Evolutionary conservation across 2,888 invertebrate genomes (phyloP), one percentile per base, ranked within the genome.

Genomic region (Amblyjoppa fuscipennis): DNA sequence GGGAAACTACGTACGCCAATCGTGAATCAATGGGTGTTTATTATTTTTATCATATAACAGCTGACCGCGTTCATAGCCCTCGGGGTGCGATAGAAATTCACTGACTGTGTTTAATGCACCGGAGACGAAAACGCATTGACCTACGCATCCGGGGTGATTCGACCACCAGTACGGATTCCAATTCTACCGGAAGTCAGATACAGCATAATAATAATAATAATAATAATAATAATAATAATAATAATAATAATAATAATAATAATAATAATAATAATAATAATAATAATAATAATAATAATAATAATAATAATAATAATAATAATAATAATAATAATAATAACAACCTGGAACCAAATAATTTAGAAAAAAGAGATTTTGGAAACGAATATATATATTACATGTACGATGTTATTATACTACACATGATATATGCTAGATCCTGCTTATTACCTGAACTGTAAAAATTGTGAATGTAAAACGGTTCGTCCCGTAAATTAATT

Each of bases 161-260:
- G 7, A 45, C 34, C 49, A 11, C 78, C 3, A 31, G 20, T 20
- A 11, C 25, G 38, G 13, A 59, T 31, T 69, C 45, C 38, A 76
- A 77, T 68, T 68, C 31, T 13, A 11, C 41, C 56, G 64, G 51
- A 28, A 70, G 61, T 69, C 4, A 61, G 53, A 41, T 25, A 16
- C 13, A n/a, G 53, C 4, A 11, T 71, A 41, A 3, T 53, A 38
- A 38, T 38, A 38, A 38, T 41, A 76, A 77, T 68, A 45, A 61
- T 74, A 70, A n/a, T 51, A 28, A 69, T 49, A 51, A 76, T 61
- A 38, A 45, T 16, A 45, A 45, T 61, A 45, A 59, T 74, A 73
- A 28, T 56, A 20, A 71, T 71, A 70, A 5, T 38, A 28, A 61
- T 64, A 70, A n/a, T 41, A 76, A 66, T 68, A 53, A 53, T 2